A percentile compares a stretch with the other conserved stretches of the same genome.
Evolutionary conservation across 2,797 vertebrate species (phyloP).

Genomic region (Coreius guichenoti): DNA sequence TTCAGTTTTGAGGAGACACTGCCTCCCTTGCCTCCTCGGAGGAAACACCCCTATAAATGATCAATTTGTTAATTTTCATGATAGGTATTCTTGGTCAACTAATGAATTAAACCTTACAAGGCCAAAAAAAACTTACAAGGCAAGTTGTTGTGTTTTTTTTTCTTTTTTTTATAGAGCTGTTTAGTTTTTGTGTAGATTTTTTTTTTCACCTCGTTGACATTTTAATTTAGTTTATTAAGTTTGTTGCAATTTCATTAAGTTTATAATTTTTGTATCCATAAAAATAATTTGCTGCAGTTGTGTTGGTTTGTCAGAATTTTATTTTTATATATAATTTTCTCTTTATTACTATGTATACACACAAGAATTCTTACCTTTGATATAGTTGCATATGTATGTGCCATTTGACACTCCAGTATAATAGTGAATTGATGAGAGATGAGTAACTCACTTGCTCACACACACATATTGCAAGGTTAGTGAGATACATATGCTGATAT

Average conservation of each 20-base stretch:
- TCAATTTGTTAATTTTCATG: no score
- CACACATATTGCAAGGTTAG: conserved; percentile 13
- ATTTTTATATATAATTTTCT: not conserved
- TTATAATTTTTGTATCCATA: not conserved
- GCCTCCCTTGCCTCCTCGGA: no score
- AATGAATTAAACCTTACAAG: not conserved
- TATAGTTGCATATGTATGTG: not conserved
- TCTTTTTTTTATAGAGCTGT: no score
- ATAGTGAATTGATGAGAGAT: conserved; percentile 60
- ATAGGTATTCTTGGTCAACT: not conserved
- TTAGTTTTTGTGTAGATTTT: no score
- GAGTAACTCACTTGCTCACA: conserved; percentile 49
- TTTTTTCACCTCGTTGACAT: not conserved
- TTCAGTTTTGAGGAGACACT: no score
- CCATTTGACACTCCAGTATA: conserved; percentile 38
- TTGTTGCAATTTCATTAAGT: not conserved
- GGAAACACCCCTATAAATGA: no score
- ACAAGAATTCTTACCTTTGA: not conserved
- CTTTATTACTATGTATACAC: not conserved
- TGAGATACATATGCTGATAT: conserved; percentile 49
- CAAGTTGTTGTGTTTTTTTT: no score
- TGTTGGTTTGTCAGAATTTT: not conserved
- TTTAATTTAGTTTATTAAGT: not conserved
- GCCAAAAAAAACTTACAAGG: not conserved
- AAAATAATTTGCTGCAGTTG: not conserved